Percentiles rank a stretch among this genome's conserved stretches.
Conservation (phyloP, 2,113 vertebrate species). For the Cyprinodon variegatus region DNA sequence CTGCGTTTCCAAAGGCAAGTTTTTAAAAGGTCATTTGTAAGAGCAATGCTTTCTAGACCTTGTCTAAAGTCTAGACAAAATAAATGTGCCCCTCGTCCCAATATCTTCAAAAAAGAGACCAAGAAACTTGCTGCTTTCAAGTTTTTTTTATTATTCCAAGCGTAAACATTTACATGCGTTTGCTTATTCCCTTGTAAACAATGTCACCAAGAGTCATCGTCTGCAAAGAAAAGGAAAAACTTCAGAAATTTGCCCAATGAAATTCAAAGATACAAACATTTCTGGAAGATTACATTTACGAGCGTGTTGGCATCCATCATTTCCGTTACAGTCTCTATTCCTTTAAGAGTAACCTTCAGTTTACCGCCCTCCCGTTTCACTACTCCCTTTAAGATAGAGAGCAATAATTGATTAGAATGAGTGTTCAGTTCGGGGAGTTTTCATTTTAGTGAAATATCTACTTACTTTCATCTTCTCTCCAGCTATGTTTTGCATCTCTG, state of each 20-base stretch:
- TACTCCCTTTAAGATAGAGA: constrained; percentile 67
- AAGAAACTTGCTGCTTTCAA: background rate
- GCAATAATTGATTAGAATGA: background rate
- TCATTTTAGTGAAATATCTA: background rate
- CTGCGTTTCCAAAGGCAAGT: too few species aligned
- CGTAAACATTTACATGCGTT: constrained; percentile 78
- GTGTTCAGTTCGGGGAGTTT: background rate
- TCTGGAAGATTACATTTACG: constrained; percentile 66
- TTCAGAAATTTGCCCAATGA: background rate
- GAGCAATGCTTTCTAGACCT: too few species aligned
- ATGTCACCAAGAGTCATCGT: constrained; percentile 79
- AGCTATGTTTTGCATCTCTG: constrained; percentile 76
- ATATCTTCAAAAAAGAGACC: too few species aligned
- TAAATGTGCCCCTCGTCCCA: too few species aligned
- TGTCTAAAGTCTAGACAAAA: too few species aligned
- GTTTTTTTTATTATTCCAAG: constrained; percentile 42
- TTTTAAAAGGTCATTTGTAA: too few species aligned
- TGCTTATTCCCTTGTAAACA: constrained; percentile 85
- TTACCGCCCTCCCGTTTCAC: constrained; percentile 87
- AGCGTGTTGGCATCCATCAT: constrained; percentile 81
- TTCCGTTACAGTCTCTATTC: constrained; percentile 82
- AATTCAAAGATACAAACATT: too few species aligned
- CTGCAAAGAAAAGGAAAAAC: constrained; percentile 59
- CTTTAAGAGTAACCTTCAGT: constrained; percentile 78
- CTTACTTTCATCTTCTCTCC: constrained; percentile 90